Conservation (phyloP, 2,113 vertebrate species). For the Pterophyllum scalare region DNA sequence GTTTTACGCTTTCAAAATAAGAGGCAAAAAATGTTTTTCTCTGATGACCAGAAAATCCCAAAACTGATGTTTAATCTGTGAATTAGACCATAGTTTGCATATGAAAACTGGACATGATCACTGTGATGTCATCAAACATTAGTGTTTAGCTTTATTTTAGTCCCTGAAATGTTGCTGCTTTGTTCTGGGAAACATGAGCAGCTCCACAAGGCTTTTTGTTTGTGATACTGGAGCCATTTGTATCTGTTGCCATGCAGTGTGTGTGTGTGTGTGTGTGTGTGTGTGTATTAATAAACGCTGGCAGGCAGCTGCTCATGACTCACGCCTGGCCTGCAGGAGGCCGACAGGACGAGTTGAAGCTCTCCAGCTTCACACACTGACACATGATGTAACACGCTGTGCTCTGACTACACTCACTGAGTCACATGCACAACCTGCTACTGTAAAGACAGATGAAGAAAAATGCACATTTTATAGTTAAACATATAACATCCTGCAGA, state of each 20-base stretch:
- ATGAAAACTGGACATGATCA: not conserved
- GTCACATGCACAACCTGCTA: not conserved
- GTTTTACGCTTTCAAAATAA: not conserved
- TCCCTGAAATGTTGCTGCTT: not conserved
- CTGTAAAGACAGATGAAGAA: not conserved
- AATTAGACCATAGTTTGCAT: not conserved
- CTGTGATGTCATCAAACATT: not conserved
- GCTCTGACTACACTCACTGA: not conserved
- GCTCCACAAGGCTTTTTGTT: not conserved
- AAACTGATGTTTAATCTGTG: not conserved
- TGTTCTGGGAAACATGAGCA: not conserved
- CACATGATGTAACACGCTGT: not conserved
- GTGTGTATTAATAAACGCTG: not conserved
- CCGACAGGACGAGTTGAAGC: not conserved
- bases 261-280: not conserved
- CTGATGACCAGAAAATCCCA: not conserved
- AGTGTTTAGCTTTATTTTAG: not conserved
- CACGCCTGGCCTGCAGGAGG: not conserved
- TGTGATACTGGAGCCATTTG: not conserved
- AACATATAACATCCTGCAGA: not conserved
- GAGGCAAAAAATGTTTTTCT: not conserved
- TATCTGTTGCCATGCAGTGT: too few species aligned
- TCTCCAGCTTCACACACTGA: not conserved
- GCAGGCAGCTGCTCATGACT: constrained; percentile 41
- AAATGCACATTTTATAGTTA: not conserved